phyloP scores from a whole-genome alignment of 2,113 vertebrate species.

The Archocentrus centrarchus region DNA sequence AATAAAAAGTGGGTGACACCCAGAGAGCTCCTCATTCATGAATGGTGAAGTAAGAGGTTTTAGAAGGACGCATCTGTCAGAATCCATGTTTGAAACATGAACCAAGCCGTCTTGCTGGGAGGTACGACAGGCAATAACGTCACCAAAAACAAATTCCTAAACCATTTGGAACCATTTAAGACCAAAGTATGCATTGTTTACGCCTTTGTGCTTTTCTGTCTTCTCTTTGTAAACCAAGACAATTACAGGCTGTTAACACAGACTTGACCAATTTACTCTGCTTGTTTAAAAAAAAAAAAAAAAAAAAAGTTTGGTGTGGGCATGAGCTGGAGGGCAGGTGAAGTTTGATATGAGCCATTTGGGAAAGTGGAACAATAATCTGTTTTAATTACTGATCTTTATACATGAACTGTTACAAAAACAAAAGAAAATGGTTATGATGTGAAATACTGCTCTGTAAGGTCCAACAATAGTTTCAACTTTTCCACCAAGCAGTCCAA shows the following conservation, averaged over 20 bases:
- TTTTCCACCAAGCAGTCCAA: not conserved
- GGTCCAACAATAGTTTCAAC: not conserved
- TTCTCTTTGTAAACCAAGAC: not conserved
- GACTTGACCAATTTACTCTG: not conserved
- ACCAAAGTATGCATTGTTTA: constrained; percentile 16
- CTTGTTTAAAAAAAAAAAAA: not conserved
- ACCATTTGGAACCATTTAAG: constrained; percentile 47
- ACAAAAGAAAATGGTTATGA: not conserved
- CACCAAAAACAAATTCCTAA: constrained; percentile 25
- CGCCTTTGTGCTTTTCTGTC: not conserved
- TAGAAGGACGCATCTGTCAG: not conserved
- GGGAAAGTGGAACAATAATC: constrained; percentile 7
- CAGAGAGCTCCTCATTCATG: not conserved
- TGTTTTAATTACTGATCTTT: not conserved
- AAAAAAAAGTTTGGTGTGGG: constrained; percentile 18
- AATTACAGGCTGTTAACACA: constrained; percentile 18
- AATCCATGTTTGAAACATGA: not conserved
- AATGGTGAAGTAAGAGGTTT: constrained; percentile 4
- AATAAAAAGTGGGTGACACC: constrained; percentile 13
- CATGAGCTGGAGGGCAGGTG: constrained; percentile 13
- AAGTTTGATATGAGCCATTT: not conserved
- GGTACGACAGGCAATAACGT: not conserved
- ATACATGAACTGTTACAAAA: not conserved
- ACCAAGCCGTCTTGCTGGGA: not conserved
- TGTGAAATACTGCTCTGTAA: not conserved